Evolutionary conservation across 2,888 invertebrate genomes (phyloP).

Genomic region (Heterodera filipjevi): DNA sequence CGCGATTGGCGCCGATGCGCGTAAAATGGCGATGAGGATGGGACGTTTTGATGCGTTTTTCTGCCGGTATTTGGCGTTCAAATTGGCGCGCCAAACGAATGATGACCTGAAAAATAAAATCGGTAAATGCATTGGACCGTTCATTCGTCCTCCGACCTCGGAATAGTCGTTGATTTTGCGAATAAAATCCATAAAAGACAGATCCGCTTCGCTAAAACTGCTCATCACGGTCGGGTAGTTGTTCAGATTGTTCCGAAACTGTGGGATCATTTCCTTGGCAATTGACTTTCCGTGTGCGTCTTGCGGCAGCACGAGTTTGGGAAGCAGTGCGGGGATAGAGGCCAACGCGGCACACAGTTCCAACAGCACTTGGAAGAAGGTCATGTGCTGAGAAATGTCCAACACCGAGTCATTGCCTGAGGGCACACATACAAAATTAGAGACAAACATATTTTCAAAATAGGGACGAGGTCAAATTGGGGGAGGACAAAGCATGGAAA

Average conservation of each 20-base stretch:
- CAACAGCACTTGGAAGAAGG: conserved; percentile 63
- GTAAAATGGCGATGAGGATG: conserved; percentile 7
- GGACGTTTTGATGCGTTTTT: conserved; percentile 56
- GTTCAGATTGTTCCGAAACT: conserved; percentile 57
- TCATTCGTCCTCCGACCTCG: no score
- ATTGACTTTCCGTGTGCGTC: conserved; percentile 51
- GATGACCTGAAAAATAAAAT: conserved; percentile 39
- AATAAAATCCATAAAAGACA: conserved; percentile 61
- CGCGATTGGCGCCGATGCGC: conserved; percentile 1
- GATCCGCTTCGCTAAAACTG: conserved; percentile 60
- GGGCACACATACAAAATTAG: conserved; percentile 43
- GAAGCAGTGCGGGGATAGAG: conserved; percentile 49
- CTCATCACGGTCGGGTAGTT: conserved; percentile 52
- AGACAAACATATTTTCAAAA: no score
- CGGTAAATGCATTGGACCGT: no score
- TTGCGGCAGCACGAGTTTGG: conserved; percentile 54
- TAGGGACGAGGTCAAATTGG: no score
- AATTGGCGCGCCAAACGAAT: conserved; percentile 41
- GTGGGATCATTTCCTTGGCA: conserved; percentile 60
- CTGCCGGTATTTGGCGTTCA: conserved; percentile 53
- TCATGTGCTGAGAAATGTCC: conserved; percentile 63
- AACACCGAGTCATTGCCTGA: conserved; percentile 64
- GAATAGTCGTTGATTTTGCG: conserved; percentile 52
- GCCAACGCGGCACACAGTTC: conserved; percentile 59
- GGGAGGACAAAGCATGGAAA: no score